These are phyloP conservation scores for Ostrea edulis DNA, from an alignment of 1,140 invertebrate species.

Conservation along the genomic window DNA sequence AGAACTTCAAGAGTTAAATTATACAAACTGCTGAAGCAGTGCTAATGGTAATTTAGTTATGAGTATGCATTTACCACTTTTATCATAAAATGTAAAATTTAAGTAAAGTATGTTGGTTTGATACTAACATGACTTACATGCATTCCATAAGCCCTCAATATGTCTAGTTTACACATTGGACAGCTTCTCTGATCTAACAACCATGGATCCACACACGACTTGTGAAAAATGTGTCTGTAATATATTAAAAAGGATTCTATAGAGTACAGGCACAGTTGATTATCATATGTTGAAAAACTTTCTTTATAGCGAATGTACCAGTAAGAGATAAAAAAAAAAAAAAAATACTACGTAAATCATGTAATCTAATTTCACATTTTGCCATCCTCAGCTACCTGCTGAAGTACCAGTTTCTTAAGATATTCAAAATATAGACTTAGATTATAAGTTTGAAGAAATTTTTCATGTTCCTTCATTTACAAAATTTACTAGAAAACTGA, in stretches of 20 bases:
- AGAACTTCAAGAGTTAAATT: no score
- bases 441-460: no score
- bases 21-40: no score
- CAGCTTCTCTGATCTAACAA: constrained; percentile 94
- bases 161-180: constrained; percentile 97
- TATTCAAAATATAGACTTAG: no score
- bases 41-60: no score
- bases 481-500: no score
- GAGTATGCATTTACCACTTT: no score
- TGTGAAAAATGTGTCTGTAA: constrained; percentile 95
- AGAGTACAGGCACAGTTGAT: background rate
- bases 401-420: no score
- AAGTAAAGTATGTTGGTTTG: background rate
- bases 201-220: constrained; percentile 96
- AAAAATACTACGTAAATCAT: background rate
- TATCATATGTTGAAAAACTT: background rate
- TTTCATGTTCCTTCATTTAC: no score
- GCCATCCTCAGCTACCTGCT: no score
- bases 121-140: constrained; percentile 70
- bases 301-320: background rate
- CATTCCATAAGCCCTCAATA: constrained; percentile 94
- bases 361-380: background rate
- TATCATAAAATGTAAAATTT: background rate
- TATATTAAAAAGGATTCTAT: constrained; percentile 42
- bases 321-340: background rate